These are phyloP conservation scores for Nyctalus aviator DNA, from an alignment of 2,797 vertebrate genomes.

Conservation along the genomic window DNA sequence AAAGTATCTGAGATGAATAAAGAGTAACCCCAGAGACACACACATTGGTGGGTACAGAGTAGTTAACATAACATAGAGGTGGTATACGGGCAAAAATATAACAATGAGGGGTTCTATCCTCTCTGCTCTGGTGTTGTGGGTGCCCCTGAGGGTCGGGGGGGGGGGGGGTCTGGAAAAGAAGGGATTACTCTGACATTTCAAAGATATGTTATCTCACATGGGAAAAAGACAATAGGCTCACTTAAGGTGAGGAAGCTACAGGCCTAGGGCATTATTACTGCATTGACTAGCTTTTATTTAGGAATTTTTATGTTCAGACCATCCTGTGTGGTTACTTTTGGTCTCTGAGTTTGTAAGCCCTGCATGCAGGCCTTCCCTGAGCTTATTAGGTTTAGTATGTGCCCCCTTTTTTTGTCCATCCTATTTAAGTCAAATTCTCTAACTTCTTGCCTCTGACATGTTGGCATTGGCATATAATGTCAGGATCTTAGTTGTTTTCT, in stretches of 20 bases:
- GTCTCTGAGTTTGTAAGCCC: not conserved
- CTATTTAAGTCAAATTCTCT: slow-evolving; percentile 50
- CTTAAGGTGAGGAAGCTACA: not conserved
- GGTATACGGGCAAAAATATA: not conserved
- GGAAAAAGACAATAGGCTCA: not conserved
- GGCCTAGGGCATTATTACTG: not conserved
- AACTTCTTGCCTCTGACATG: slow-evolving; percentile 37
- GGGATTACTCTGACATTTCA: not conserved
- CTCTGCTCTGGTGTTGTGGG: not conserved
- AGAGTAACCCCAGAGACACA: too few species aligned
- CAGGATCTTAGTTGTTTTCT: slow-evolving; percentile 46
- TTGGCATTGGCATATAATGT: not conserved
- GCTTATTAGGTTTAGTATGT: not conserved
- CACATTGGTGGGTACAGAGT: not conserved
- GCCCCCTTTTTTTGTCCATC: not conserved
- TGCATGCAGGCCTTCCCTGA: not conserved
- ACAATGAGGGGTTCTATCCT: not conserved
- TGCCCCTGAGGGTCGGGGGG: too few species aligned
- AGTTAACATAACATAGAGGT: not conserved
- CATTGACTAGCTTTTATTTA: not conserved
- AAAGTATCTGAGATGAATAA: not conserved
- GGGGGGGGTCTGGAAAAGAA: not conserved
- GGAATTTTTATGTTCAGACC: not conserved
- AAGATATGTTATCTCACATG: not conserved
- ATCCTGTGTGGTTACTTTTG: not conserved